A percentile compares a stretch with the other conserved stretches of the same genome.
Evolutionary conservation across 2,888 invertebrate species (phyloP).

Genomic region (Synergus gifuensis): DNA sequence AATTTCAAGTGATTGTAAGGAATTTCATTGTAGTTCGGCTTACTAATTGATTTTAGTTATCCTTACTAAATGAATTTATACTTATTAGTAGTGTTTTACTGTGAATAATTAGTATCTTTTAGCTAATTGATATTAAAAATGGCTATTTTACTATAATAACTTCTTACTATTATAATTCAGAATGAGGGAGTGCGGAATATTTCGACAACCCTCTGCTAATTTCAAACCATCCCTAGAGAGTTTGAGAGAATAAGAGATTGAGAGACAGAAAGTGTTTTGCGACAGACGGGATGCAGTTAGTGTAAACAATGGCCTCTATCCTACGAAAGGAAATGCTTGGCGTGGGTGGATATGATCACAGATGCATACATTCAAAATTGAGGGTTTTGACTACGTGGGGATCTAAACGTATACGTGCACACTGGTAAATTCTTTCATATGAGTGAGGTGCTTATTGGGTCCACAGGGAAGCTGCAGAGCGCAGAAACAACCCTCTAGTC

Average conservation of each 20-base stretch:
- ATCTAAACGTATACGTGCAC: slow-evolving; percentile 45
- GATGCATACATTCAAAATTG: slow-evolving; percentile 36
- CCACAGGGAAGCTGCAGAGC: slow-evolving; percentile 72
- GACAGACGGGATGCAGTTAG: slow-evolving; percentile 71
- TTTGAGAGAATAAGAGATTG: slow-evolving; percentile 36
- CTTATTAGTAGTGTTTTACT: too few relatives aligned
- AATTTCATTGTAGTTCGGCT: too few relatives aligned
- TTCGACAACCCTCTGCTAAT: slow-evolving; percentile 27
- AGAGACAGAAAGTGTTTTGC: slow-evolving; percentile 51
- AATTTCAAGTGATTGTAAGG: too few relatives aligned
- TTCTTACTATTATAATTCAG: neutral
- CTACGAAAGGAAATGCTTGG: slow-evolving; percentile 55
- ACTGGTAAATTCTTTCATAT: slow-evolving; percentile 55
- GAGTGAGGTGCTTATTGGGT: slow-evolving; percentile 75
- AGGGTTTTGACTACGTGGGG: slow-evolving; percentile 54
- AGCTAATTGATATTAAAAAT: too few relatives aligned
- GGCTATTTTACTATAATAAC: too few relatives aligned
- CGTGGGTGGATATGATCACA: slow-evolving; percentile 45
- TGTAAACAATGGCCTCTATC: slow-evolving; percentile 68
- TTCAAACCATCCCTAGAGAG: slow-evolving; percentile 53
- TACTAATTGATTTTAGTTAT: too few relatives aligned
- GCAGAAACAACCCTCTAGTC: slow-evolving; percentile 77
- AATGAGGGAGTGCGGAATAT: neutral
- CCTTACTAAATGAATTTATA: too few relatives aligned
- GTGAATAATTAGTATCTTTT: too few relatives aligned